Percentiles rank a stretch among this genome's conserved stretches.
Conservation (phyloP, 2,888 invertebrate species). For the Monoplex corrugatus region DNA sequence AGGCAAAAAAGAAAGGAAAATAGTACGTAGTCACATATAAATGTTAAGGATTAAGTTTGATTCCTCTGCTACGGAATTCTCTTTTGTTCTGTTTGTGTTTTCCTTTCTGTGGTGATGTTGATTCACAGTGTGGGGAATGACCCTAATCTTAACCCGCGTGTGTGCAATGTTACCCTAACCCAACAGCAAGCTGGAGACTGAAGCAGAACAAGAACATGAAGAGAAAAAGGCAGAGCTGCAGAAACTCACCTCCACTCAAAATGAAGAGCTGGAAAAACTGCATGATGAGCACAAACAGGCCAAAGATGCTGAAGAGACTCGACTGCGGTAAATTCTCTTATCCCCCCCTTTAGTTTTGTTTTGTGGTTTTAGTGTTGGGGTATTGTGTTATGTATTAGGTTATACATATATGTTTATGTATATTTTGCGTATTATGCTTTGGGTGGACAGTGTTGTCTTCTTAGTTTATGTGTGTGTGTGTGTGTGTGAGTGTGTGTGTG, state of each 20-base stretch:
- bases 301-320: constrained; percentile 45
- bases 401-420: not conserved
- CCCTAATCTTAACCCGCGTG: not conserved
- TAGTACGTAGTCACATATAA: too few relatives aligned
- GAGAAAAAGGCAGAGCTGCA: constrained; percentile 47
- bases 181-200: constrained; percentile 52
- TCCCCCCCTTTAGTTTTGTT: not conserved
- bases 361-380: not conserved
- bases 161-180: constrained; percentile 22
- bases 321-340: constrained; percentile 48
- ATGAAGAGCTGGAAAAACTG: constrained; percentile 53
- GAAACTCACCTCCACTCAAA: constrained; percentile 37
- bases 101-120: not conserved
- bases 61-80: not conserved
- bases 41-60: not conserved
- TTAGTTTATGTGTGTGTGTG: not conserved
- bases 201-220: constrained; percentile 50
- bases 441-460: too few relatives aligned
- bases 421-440: not conserved
- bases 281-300: constrained; percentile 48
- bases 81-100: not conserved
- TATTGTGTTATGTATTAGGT: not conserved
- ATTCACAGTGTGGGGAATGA: not conserved
- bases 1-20: too few relatives aligned
- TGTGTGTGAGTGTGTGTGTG: not conserved